Conservation (phyloP, 2,888 invertebrate genomes). For the Platynereis dumerilii region DNA sequence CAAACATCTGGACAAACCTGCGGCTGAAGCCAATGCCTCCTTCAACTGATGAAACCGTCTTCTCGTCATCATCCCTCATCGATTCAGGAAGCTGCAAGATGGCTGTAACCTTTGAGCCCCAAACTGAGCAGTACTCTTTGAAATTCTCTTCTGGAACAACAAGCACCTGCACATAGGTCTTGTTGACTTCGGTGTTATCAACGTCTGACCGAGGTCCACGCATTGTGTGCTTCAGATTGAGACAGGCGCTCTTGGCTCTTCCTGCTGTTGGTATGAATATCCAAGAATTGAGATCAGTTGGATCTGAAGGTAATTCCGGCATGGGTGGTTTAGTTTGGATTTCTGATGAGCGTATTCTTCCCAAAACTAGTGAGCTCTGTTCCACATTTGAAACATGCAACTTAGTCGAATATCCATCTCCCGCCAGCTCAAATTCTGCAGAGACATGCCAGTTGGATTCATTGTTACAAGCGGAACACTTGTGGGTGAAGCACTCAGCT, state of each 20-base stretch:
- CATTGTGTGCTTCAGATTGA: neutral
- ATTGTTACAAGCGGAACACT: no score
- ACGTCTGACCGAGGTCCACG: neutral
- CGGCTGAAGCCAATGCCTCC: constrained; percentile 27
- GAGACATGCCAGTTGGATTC: no score
- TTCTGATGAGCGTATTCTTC: neutral
- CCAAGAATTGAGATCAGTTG: neutral
- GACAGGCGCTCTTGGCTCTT: neutral
- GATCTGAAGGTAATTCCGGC: neutral
- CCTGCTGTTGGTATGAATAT: neutral
- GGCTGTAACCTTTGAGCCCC: neutral
- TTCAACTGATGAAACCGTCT: neutral
- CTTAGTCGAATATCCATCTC: neutral
- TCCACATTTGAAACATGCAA: neutral
- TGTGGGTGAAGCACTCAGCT: no score
- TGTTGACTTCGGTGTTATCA: no score
- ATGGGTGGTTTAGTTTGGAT: neutral
- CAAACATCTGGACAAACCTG: constrained; percentile 27
- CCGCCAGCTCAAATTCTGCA: no score
- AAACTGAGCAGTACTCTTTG: neutral
- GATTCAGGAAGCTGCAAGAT: neutral
- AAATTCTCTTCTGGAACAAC: neutral
- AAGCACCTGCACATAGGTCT: neutral
- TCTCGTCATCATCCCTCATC: neutral
- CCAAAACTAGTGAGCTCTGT: neutral